Conservation (phyloP, 2,888 invertebrate species). For the Tridacna crocea region DNA sequence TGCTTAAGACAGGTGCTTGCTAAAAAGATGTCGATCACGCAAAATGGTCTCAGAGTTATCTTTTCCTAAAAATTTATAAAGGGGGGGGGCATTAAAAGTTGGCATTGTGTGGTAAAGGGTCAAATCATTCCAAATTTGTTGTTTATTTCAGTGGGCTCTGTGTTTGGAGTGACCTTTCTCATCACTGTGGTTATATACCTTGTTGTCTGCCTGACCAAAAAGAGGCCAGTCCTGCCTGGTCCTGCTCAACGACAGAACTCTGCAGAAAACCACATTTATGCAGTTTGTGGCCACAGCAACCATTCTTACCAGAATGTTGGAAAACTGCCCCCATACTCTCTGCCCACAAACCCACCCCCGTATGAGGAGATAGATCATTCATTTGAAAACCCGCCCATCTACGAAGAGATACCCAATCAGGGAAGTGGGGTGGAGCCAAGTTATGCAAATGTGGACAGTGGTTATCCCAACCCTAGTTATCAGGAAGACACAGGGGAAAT, state of each 20-base stretch:
- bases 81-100: background rate
- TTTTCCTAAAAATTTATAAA: background rate
- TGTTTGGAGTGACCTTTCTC: slow-evolving; percentile 5
- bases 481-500: slow-evolving; percentile 11
- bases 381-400: slow-evolving; percentile 32
- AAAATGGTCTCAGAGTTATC: background rate
- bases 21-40: no score
- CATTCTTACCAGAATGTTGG: slow-evolving; percentile 27
- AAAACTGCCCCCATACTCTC: slow-evolving; percentile 47
- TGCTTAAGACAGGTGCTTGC: no score
- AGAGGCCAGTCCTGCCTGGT: background rate
- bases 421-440: background rate
- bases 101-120: background rate
- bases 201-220: slow-evolving; percentile 4
- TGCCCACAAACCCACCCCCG: slow-evolving; percentile 44
- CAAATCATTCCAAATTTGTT: background rate
- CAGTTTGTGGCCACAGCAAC: slow-evolving; percentile 23
- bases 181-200: background rate
- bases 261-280: slow-evolving; percentile 28
- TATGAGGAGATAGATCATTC: slow-evolving; percentile 40
- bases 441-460: slow-evolving; percentile 31
- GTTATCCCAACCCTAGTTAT: slow-evolving; percentile 22
- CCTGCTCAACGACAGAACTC: background rate
- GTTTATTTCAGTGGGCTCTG: slow-evolving; percentile 3
- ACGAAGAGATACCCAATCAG: slow-evolving; percentile 39